phyloP scores from a whole-genome alignment of 2,888 invertebrate species.

The Ctenicera cuprea region DNA sequence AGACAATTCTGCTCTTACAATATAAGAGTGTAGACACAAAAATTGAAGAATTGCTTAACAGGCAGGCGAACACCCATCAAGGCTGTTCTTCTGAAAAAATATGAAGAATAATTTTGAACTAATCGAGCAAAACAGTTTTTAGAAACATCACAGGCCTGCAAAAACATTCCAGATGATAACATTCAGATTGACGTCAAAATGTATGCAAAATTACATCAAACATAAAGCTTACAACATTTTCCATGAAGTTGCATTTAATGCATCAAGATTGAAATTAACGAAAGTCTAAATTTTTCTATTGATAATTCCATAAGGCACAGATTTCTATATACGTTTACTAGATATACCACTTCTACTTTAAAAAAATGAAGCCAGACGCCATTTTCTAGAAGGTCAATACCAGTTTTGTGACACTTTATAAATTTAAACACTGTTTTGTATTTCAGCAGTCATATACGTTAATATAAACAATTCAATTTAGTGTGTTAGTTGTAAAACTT shows the following conservation, averaged over 20 bases:
- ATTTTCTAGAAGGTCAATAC: too few relatives aligned
- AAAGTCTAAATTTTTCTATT: too few relatives aligned
- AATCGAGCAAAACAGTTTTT: background rate
- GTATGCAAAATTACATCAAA: slow-evolving; percentile 32
- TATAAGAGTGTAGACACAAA: slow-evolving; percentile 8
- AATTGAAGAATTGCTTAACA: background rate
- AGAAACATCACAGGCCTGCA: slow-evolving; percentile 27
- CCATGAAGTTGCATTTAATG: slow-evolving; percentile 9
- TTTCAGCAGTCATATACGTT: too few relatives aligned
- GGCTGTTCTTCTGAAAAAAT: background rate
- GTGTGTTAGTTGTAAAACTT: too few relatives aligned
- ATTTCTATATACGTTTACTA: too few relatives aligned
- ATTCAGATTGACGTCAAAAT: slow-evolving; percentile 10
- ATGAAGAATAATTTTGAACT: slow-evolving; percentile 9
- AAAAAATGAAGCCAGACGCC: too few relatives aligned
- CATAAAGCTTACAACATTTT: slow-evolving; percentile 39
- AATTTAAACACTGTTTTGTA: too few relatives aligned
- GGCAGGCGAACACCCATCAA: background rate
- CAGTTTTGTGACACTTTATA: too few relatives aligned
- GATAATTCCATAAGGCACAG: too few relatives aligned
- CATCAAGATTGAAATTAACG: background rate
- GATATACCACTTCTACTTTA: too few relatives aligned
- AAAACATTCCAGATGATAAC: slow-evolving; percentile 29
- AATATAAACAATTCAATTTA: too few relatives aligned
- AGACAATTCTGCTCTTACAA: slow-evolving; percentile 14